Evolutionary conservation across 2,888 invertebrate genomes (phyloP).

Genomic region (Electrophaes corylata): DNA sequence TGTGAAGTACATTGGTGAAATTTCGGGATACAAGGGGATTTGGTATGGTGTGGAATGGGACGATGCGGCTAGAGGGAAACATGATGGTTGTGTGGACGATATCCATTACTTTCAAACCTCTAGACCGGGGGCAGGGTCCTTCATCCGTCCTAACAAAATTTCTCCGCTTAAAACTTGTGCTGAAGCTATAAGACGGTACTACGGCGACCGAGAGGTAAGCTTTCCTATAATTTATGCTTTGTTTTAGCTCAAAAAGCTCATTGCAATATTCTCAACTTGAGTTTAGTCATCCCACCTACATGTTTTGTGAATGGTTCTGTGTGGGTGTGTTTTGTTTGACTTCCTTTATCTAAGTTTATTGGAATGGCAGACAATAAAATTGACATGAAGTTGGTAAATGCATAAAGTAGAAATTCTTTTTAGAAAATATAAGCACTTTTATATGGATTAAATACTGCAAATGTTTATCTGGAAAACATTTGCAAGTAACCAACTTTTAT

Average conservation of each 20-base stretch:
- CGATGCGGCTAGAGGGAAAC: constrained; percentile 93
- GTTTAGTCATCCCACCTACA: constrained; percentile 15
- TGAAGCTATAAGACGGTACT: constrained; percentile 86
- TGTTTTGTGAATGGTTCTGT: constrained; percentile 1
- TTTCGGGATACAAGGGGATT: constrained; percentile 87
- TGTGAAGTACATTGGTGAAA: constrained; percentile 91
- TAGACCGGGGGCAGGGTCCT: constrained; percentile 93
- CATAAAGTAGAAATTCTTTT: no score
- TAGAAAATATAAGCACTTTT: no score
- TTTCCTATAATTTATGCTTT: background rate
- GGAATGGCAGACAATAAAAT: background rate
- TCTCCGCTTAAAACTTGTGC: constrained; percentile 88
- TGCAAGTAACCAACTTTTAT: no score
- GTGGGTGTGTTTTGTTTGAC: constrained; percentile 9
- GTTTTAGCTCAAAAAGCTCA: background rate
- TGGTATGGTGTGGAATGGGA: constrained; percentile 99
- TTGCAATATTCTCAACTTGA: background rate
- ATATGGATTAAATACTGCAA: no score
- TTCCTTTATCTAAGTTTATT: background rate
- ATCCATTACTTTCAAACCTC: constrained; percentile 91
- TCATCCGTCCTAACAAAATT: constrained; percentile 93
- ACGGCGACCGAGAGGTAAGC: constrained; percentile 76
- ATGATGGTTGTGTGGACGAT: constrained; percentile 94
- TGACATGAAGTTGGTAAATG: no score
- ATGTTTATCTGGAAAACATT: no score